Base-by-base conservation (phyloP, 2,113 vertebrate species). In the Atlantisia rogersi region DNA sequence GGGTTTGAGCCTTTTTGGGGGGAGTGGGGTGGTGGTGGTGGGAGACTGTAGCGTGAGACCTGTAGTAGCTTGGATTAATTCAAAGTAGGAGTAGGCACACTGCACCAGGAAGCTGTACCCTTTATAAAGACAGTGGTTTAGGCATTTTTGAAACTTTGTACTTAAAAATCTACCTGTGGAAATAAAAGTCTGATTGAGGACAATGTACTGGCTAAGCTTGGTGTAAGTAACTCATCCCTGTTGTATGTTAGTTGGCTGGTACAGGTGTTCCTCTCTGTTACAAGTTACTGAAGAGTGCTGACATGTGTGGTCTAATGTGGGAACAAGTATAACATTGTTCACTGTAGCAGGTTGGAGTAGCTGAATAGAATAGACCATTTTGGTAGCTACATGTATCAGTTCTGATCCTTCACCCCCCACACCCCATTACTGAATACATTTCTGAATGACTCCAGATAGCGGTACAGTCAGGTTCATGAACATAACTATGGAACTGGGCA, bases 391-490 rank as follows among this genome's bases (percentile, higher is more conserved):
- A 5, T 32, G 11, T 69, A 12, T 75, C 22, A 24, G 25, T 68
- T 95, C 42, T 56, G 53, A 28, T 68, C 48, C 32, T 74, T 58
- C 17, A 74, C 3, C 3, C 12, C 14, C 9, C 42, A 6, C 5
- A 19, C 11, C 3, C 35, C 1, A 0, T 37, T 39, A 29, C 2
- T 75, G 53, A 52, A 40, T 60, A 46, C 1, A 7, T 81, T 86
- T 77, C 26, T 84, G 46, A 44, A 39, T 69, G 44, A 55, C 35
- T 59, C 5, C 12, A 44, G 52, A 3, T 42, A 70, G 22, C 12
- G 26, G 9, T 63, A 35, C 14, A 42, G 9, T 59, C 15, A 44
- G 15, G 31, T n/a, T 8, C 39, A 40, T 59, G 62, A 50, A 18
- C 62, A 14, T 0, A 50, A 37, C 12, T 39, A 25, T 46, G 25